A percentile compares a stretch with the other conserved stretches of the same genome.
These are phyloP conservation scores for Etheostoma cragini DNA, from an alignment of 2,113 vertebrate genomes.

Conservation along the genomic window DNA sequence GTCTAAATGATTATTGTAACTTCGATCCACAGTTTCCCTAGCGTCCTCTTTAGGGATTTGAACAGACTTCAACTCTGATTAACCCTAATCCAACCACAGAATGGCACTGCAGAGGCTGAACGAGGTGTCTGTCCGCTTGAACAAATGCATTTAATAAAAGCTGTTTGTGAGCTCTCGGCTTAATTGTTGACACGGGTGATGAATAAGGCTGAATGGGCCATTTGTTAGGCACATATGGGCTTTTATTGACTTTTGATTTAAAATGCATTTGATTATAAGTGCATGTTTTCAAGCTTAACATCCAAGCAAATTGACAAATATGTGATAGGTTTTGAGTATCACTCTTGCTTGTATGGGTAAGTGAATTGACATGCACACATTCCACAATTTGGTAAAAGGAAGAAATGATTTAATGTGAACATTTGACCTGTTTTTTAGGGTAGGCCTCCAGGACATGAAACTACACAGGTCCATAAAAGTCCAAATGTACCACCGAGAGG, in stretches of 20 bases:
- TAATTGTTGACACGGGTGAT: slow-evolving; percentile 25
- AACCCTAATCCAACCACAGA: slow-evolving; percentile 46
- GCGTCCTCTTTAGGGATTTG: slow-evolving; percentile 42
- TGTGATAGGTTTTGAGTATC: neutral
- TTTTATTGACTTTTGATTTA: slow-evolving; percentile 12
- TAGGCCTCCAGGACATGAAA: neutral
- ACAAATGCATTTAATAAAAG: slow-evolving; percentile 31
- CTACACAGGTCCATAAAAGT: slow-evolving; percentile 8
- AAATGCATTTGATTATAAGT: slow-evolving; percentile 7
- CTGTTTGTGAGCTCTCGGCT: neutral
- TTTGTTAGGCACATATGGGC: neutral
- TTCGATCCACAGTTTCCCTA: slow-evolving; percentile 29
- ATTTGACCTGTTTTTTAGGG: neutral
- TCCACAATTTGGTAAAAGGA: neutral
- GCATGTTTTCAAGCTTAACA: slow-evolving; percentile 6
- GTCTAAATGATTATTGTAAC: slow-evolving; percentile 43
- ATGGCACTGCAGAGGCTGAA: slow-evolving; percentile 7
- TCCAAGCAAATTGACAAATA: neutral
- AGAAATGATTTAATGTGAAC: neutral
- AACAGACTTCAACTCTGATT: slow-evolving; percentile 63
- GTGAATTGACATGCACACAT: neutral
- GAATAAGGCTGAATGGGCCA: neutral
- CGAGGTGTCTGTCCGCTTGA: slow-evolving; percentile 28
- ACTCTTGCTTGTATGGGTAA: neutral
- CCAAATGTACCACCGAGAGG: neutral